A percentile compares a stretch with the other conserved stretches of the same genome.
phyloP scores from a whole-genome alignment of 1,140 invertebrate species.

The Drosophila prosaltans region DNA sequence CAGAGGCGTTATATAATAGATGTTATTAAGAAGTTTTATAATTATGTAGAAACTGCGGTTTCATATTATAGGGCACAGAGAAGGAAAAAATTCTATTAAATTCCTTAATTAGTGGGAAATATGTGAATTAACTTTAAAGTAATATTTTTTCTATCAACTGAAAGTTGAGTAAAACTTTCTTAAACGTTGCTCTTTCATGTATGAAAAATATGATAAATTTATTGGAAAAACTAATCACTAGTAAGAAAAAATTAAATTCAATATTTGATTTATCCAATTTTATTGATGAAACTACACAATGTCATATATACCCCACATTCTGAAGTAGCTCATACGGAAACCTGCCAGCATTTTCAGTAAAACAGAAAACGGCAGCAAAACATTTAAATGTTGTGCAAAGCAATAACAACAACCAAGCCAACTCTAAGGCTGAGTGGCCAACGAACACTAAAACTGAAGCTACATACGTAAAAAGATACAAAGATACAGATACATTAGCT shows the following conservation, averaged over 20 bases:
- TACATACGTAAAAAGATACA: conserved; percentile 56
- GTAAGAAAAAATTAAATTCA: too few species aligned
- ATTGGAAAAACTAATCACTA: too few species aligned
- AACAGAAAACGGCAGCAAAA: conserved; percentile 77
- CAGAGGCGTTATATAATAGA: conserved; percentile 3
- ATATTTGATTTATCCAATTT: too few species aligned
- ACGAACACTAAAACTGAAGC: conserved; percentile 36
- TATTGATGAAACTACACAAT: neutral
- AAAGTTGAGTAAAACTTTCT: too few species aligned
- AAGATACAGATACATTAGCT: conserved; percentile 70
- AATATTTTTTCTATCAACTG: neutral
- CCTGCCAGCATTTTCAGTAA: conserved; percentile 26
- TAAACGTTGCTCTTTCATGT: too few species aligned
- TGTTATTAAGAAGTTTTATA: conserved; percentile 7
- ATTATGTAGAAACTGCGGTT: neutral
- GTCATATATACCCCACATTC: conserved; percentile 1
- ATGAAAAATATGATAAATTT: too few species aligned
- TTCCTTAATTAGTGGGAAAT: neutral
- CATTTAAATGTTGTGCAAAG: conserved; percentile 80
- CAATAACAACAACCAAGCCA: conserved; percentile 65
- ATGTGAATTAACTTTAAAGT: neutral
- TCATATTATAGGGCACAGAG: neutral
- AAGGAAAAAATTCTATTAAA: neutral
- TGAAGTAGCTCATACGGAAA: neutral
- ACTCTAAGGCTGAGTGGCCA: conserved; percentile 15